Percentiles rank a stretch among this genome's conserved stretches.
These are phyloP conservation scores for Grammomys dolichurus DNA, from an alignment of 2,113 vertebrate genomes.

Conservation along the genomic window DNA sequence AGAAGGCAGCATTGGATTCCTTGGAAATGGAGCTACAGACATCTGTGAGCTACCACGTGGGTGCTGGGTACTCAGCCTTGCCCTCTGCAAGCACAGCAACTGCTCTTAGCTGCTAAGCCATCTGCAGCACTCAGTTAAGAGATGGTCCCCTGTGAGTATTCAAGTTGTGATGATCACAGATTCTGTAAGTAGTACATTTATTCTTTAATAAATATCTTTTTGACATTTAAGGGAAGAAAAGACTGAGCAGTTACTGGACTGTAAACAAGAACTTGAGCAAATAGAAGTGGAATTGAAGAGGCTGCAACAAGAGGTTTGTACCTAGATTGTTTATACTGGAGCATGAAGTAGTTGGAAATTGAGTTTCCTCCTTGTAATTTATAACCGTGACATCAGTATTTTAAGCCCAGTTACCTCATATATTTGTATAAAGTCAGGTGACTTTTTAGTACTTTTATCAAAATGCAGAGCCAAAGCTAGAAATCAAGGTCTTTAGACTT, in stretches of 20 bases:
- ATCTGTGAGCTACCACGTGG: background rate
- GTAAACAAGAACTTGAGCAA: slow-evolving; percentile 96
- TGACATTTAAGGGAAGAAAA: slow-evolving; percentile 94
- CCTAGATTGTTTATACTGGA: background rate
- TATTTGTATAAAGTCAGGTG: background rate
- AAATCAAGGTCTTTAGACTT: slow-evolving; percentile 35
- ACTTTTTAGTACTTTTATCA: slow-evolving; percentile 34
- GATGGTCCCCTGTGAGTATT: slow-evolving; percentile 35
- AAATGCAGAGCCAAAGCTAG: slow-evolving; percentile 49
- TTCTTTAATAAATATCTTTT: slow-evolving; percentile 64
- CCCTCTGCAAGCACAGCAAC: background rate
- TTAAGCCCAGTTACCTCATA: background rate
- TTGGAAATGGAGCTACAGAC: background rate
- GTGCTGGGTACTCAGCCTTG: background rate
- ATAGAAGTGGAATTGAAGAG: slow-evolving; percentile 95
- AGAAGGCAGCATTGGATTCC: background rate
- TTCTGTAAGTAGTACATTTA: slow-evolving; percentile 40
- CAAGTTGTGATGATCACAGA: slow-evolving; percentile 20
- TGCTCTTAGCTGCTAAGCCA: background rate
- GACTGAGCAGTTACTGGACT: slow-evolving; percentile 97
- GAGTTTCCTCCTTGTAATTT: slow-evolving; percentile 16
- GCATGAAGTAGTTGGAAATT: slow-evolving; percentile 25
- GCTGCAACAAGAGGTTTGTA: slow-evolving; percentile 96
- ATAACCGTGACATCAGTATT: background rate
- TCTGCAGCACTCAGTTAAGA: background rate